These are phyloP conservation scores for Melieria picta DNA, from an alignment of 2,888 invertebrate genomes.

Conservation along the genomic window DNA sequence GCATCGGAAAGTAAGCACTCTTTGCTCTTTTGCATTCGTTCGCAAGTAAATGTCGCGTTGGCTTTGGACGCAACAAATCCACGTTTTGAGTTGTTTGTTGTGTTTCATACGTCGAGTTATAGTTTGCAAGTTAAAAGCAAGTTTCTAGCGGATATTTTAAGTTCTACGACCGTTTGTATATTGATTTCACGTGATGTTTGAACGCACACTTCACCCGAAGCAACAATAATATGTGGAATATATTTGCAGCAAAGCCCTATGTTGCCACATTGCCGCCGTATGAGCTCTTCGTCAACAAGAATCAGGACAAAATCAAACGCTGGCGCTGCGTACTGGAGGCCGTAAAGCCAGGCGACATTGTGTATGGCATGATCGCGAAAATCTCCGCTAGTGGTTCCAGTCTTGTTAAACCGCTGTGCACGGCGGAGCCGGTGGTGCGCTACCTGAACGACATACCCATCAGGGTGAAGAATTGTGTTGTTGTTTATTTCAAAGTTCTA, in stretches of 20 bases:
- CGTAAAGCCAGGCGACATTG: conserved; percentile 80
- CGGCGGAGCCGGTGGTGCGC: conserved; percentile 80
- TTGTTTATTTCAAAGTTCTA: neutral
- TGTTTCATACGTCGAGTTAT: too few relatives aligned
- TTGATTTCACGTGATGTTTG: neutral
- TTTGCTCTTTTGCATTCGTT: neutral
- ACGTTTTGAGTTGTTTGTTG: too few relatives aligned
- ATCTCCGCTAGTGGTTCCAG: conserved; percentile 78
- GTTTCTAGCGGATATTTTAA: neutral
- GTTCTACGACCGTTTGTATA: neutral
- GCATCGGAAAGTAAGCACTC: conserved; percentile 41
- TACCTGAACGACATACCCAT: conserved; percentile 88
- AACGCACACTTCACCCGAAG: neutral
- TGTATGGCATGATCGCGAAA: conserved; percentile 81
- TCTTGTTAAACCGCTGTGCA: conserved; percentile 79
- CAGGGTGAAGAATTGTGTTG: conserved; percentile 71
- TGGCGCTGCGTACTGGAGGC: conserved; percentile 79
- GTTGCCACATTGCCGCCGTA: conserved; percentile 77
- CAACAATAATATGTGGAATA: too few relatives aligned
- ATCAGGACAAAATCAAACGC: conserved; percentile 80
- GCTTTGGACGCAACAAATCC: too few relatives aligned
- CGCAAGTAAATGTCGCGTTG: neutral
- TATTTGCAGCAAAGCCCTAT: conserved; percentile 38
- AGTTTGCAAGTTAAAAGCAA: neutral
- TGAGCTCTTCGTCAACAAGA: conserved; percentile 78